Evolutionary conservation across 2,888 invertebrate genomes (phyloP).

Genomic region (Melanostoma mellinum): DNA sequence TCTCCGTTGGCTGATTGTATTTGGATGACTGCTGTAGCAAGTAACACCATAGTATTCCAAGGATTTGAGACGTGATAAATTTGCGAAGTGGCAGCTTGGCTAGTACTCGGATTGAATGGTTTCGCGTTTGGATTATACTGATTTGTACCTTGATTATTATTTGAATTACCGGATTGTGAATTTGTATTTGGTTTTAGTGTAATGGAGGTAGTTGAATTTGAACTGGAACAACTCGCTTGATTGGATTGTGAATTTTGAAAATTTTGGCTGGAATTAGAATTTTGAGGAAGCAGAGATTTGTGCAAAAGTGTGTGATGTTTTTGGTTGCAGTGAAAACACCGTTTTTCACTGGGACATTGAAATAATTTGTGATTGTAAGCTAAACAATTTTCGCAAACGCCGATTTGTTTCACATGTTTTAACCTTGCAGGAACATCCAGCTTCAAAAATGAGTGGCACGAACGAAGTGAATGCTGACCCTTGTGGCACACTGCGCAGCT

Average conservation of each 20-base stretch:
- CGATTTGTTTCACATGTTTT: background rate
- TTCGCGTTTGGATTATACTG: background rate
- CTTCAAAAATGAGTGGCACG: background rate
- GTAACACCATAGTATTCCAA: background rate
- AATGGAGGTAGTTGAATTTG: background rate
- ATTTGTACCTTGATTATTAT: too few relatives aligned
- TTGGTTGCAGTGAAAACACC: conserved; percentile 24
- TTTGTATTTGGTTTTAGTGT: background rate
- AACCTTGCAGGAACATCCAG: background rate
- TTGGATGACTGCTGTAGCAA: conserved; percentile 6
- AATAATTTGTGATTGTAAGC: conserved; percentile 12
- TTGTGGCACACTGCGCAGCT: conserved; percentile 8
- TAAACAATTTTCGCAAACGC: conserved; percentile 20
- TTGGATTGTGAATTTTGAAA: background rate
- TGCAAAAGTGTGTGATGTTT: conserved; percentile 28
- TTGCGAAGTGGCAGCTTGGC: background rate
- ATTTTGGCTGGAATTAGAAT: background rate
- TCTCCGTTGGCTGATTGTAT: conserved; percentile 1
- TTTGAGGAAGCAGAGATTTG: background rate
- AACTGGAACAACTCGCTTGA: background rate
- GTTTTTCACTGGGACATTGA: conserved; percentile 18
- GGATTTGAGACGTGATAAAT: background rate
- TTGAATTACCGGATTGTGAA: too few relatives aligned
- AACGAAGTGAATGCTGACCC: conserved; percentile 12
- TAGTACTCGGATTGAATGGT: conserved; percentile 8